Evolutionary conservation across 2,888 invertebrate species (phyloP).

Genomic region (Platypus cylindrus): DNA sequence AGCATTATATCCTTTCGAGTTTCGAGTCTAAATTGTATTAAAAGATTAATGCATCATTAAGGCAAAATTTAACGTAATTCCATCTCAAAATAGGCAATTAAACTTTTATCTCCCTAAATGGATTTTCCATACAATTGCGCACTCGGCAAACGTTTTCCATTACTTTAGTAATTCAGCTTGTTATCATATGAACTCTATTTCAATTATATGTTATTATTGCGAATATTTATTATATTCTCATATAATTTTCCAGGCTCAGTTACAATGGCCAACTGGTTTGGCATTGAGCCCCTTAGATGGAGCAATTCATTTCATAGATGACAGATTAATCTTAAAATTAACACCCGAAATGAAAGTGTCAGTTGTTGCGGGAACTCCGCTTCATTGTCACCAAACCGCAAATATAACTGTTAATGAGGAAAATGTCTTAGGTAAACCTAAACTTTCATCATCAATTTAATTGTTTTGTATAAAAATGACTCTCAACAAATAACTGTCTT

Average conservation of each 20-base stretch:
- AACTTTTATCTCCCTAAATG: constrained; percentile 14
- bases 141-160: too few species aligned
- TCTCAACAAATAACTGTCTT: neutral
- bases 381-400: constrained; percentile 60
- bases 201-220: too few species aligned
- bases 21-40: constrained; percentile 15
- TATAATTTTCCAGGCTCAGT: constrained; percentile 50
- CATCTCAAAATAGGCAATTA: constrained; percentile 16
- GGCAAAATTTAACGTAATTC: constrained; percentile 10
- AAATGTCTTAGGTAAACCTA: constrained; percentile 14
- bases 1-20: too few species aligned
- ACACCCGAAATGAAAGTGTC: constrained; percentile 86
- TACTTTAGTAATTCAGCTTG: too few species aligned
- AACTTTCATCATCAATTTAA: too few species aligned
- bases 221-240: too few species aligned
- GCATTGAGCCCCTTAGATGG: constrained; percentile 90
- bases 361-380: constrained; percentile 87
- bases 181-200: too few species aligned
- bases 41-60: constrained; percentile 14
- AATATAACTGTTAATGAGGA: constrained; percentile 22
- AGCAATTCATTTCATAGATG: constrained; percentile 90
- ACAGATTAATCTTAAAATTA: constrained; percentile 79
- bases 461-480: too few species aligned
- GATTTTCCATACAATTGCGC: constrained; percentile 14
- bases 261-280: constrained; percentile 97